Conservation (phyloP, 1,140 invertebrate genomes). For the Diabrotica undecimpunctata region DNA sequence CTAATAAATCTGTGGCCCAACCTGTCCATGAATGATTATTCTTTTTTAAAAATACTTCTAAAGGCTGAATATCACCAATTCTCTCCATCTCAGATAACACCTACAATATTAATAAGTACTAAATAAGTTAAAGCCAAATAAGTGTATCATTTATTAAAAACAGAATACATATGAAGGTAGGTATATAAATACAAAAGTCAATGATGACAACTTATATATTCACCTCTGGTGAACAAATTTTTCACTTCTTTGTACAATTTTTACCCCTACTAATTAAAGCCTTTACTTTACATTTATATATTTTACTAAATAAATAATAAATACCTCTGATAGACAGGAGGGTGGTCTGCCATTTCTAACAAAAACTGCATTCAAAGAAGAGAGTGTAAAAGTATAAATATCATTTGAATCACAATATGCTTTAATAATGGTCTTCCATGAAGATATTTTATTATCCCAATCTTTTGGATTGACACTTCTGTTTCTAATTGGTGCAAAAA, state of each 20-base stretch:
- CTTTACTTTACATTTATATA: no score
- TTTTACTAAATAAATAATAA: slow-evolving; percentile 15
- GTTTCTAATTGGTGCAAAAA: slow-evolving; percentile 50
- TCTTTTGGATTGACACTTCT: slow-evolving; percentile 50
- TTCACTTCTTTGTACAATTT: no score
- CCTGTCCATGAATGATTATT: slow-evolving; percentile 40
- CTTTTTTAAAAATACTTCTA: slow-evolving; percentile 39
- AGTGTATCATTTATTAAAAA: no score
- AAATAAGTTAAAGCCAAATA: no score
- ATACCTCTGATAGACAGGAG: slow-evolving; percentile 44
- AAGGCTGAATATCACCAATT: slow-evolving; percentile 36
- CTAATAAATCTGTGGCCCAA: slow-evolving; percentile 44
- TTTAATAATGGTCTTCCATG: slow-evolving; percentile 50
- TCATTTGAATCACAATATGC: slow-evolving; percentile 46
- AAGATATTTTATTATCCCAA: slow-evolving; percentile 52
- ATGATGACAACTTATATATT: no score
- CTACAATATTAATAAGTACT: background rate
- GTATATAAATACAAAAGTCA: no score
- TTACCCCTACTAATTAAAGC: no score
- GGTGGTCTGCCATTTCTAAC: slow-evolving; percentile 47
- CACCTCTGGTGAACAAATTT: no score
- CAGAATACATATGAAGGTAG: no score
- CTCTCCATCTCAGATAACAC: slow-evolving; percentile 42
- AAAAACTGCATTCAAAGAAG: slow-evolving; percentile 45
- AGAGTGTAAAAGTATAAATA: slow-evolving; percentile 41